Evolutionary conservation across 2,888 invertebrate species (phyloP).

Genomic region (Nephrotoma guestfalica): DNA sequence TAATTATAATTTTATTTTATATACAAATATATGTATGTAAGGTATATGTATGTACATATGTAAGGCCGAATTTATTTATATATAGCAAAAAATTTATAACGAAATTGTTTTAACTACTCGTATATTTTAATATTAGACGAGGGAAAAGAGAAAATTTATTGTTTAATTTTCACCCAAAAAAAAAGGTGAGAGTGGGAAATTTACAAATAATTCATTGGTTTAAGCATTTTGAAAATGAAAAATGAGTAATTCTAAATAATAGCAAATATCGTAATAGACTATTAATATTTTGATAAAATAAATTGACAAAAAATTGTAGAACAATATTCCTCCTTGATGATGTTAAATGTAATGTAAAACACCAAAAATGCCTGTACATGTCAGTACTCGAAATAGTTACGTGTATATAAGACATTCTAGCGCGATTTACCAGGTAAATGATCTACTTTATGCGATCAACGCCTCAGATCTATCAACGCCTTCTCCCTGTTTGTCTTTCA

Average conservation of each 20-base stretch:
- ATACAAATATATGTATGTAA: not conserved
- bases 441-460: no score
- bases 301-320: no score
- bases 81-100: not conserved
- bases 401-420: no score
- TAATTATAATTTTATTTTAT: not conserved
- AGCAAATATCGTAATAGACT: not conserved
- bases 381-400: no score
- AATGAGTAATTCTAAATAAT: not conserved
- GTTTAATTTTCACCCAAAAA: not conserved
- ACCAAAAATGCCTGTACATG: no score
- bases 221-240: not conserved
- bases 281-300: not conserved
- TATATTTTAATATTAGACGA: not conserved
- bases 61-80: not conserved
- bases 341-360: no score
- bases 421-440: no score
- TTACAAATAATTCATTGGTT: not conserved
- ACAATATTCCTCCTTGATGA: no score
- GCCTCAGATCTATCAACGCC: no score
- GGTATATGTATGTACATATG: not conserved
- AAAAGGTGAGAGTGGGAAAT: not conserved
- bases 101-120: not conserved
- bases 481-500: no score
- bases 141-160: not conserved